Evolutionary conservation across 2,113 vertebrate species (phyloP), one percentile per base, ranked within the genome.

Genomic region (Albula goreensis): DNA sequence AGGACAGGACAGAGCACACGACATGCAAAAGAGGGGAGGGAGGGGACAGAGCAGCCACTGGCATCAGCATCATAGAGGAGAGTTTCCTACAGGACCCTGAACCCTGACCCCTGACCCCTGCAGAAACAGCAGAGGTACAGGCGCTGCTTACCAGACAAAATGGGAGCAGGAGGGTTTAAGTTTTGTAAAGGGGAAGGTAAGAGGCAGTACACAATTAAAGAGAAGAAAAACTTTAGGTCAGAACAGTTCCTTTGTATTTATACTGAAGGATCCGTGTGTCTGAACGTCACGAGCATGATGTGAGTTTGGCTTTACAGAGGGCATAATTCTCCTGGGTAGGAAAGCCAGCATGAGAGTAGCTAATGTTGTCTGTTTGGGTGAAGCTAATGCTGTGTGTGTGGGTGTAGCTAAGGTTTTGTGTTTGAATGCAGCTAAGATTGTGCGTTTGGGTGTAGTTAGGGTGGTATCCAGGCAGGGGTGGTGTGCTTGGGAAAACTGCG

Each of bases 1-100:
- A n/a, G 63, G 70, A 74, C 70, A 74, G 70, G 70, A 25, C 70
- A 74, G 70, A 60, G 85, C 48, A 82, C 5, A 50, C 85, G 87
- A 83, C 94, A 93, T 93, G 94, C 93, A 86, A 85, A 17, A 88
- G 88, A 90, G 92, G 91, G 91, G 92, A 90, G 88, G 91, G 88
- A 92, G 89, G 89, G 88, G 94, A 77, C 89, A 95, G 91, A 95
- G 94, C 97, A 98, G 97, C 97, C 97, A 97, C 98, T 94, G 98
- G 98, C 97, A 99, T 96, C 98, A 99, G 98, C 98, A 97, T 99
- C 97, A 99, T 97, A 96, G 93, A 94, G 92, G 93, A 96, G 90
- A 93, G 96, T 97, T 97, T 97, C 96, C 94, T 91, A 92, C 94
- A 88, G 95, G 94, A 86, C 84, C 82, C 91, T 86, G 86, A 83